Conservation (phyloP, 2,113 vertebrate genomes). For the Scomber japonicus region DNA sequence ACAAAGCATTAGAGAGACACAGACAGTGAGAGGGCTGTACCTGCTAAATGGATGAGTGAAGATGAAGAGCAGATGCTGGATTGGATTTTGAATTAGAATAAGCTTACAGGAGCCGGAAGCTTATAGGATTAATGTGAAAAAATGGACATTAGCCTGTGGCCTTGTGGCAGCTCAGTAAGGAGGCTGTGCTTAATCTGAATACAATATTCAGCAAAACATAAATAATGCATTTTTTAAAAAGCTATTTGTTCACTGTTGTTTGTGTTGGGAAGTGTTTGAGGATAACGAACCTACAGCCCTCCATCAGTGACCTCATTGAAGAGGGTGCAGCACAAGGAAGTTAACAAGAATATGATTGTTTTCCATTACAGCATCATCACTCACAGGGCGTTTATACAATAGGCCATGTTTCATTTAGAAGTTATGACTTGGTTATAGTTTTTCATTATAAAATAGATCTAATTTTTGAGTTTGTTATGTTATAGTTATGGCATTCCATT, state of each 20-base stretch:
- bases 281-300: no score
- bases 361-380: no score
- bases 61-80: slow-evolving; percentile 30
- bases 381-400: no score
- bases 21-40: background rate
- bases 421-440: no score
- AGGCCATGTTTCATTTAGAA: no score
- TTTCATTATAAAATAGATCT: no score
- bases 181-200: background rate
- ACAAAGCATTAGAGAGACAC: slow-evolving; percentile 2
- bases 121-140: slow-evolving; percentile 35
- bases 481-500: no score
- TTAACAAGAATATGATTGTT: no score
- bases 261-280: background rate
- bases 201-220: slow-evolving; percentile 21
- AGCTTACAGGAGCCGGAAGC: background rate
- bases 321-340: no score
- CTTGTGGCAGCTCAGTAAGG: background rate
- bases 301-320: no score
- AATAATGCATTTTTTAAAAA: background rate
- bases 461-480: no score
- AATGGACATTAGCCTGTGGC: slow-evolving; percentile 28
- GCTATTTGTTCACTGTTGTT: background rate
- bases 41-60: slow-evolving; percentile 21
- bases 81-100: slow-evolving; percentile 34